Conservation (phyloP, 2,797 vertebrate species). For the Girardinus metallicus region DNA sequence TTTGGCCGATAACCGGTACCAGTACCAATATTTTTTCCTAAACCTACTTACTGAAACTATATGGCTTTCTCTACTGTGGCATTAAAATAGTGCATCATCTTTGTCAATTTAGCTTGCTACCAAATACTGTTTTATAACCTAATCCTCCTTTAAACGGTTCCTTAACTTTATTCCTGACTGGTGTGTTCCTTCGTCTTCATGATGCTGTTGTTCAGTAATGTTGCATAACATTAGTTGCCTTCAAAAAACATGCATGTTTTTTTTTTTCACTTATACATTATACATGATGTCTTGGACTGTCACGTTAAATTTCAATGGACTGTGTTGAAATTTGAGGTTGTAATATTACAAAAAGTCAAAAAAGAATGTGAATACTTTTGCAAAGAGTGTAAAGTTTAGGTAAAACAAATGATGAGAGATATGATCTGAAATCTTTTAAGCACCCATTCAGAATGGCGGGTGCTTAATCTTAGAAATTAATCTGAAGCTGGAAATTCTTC, state of each 20-base stretch:
- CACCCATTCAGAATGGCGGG: slow-evolving; percentile 5
- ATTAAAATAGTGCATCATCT: too few species aligned
- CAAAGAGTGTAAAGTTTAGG: neutral
- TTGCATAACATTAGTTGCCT: neutral
- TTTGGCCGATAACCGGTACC: too few species aligned
- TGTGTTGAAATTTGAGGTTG: neutral
- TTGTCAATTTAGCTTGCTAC: too few species aligned
- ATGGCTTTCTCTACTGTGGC: too few species aligned
- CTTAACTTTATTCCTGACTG: neutral
- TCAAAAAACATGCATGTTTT: neutral
- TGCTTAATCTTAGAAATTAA: slow-evolving; percentile 26
- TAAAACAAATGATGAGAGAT: slow-evolving; percentile 22
- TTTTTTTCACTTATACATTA: neutral
- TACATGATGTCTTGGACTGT: neutral
- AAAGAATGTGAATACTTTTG: neutral
- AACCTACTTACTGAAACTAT: too few species aligned
- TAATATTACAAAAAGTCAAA: neutral
- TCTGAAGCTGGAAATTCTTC: slow-evolving; percentile 31
- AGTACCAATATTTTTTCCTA: too few species aligned
- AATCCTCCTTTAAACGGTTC: neutral
- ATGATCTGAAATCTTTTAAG: slow-evolving; percentile 9
- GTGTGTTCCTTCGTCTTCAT: neutral
- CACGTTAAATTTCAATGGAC: neutral
- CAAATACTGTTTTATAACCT: neutral
- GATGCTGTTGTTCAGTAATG: neutral